phyloP scores from a whole-genome alignment of 2,113 vertebrate species.

The Narcine bancroftii region DNA sequence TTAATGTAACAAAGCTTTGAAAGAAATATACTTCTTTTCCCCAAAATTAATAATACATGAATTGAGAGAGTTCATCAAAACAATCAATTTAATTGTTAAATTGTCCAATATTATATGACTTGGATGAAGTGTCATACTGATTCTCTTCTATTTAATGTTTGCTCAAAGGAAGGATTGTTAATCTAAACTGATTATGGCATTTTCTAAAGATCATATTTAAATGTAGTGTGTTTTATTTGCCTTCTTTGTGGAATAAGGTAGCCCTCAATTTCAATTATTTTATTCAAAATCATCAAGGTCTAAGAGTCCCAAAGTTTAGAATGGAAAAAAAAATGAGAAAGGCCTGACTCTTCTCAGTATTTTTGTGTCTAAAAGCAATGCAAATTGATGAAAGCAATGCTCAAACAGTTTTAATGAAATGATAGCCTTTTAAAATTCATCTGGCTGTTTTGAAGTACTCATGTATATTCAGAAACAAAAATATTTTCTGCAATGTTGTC shows the following conservation, averaged over 20 bases:
- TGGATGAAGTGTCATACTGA: constrained; percentile 40
- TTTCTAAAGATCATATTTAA: background rate
- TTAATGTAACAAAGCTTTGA: constrained; percentile 43
- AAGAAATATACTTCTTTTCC: background rate
- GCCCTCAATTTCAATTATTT: background rate
- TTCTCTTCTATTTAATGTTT: constrained; percentile 67
- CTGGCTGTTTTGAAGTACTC: background rate
- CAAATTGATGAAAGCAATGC: background rate
- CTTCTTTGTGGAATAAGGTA: background rate
- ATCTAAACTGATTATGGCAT: background rate
- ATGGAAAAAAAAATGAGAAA: background rate
- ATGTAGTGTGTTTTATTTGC: background rate
- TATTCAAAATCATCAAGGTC: background rate
- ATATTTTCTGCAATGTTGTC: background rate
- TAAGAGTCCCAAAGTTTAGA: background rate
- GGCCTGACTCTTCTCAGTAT: background rate
- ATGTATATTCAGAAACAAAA: background rate
- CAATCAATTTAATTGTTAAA: constrained; percentile 45
- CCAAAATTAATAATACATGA: constrained; percentile 44
- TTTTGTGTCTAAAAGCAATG: background rate
- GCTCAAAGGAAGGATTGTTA: constrained; percentile 57
- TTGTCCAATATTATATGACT: constrained; percentile 57
- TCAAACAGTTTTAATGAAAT: background rate
- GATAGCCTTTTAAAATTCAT: background rate
- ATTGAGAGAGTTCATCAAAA: constrained; percentile 54